Evolutionary conservation across 2,888 invertebrate genomes (phyloP), one percentile per base, ranked within the genome.

Genomic region (Erynnis tages): DNA sequence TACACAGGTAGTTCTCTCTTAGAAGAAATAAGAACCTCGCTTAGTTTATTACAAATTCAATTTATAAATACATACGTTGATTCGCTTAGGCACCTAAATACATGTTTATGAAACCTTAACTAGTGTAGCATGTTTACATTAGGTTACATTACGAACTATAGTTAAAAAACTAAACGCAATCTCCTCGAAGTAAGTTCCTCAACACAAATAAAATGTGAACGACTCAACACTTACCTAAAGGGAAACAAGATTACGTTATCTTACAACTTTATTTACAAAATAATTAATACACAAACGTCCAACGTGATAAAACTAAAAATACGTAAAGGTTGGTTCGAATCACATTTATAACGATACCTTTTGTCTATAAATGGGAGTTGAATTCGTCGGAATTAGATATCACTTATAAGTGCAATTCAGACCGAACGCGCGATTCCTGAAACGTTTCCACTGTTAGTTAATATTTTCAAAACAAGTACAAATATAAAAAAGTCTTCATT

Each of bases 151-250:
- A 10, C 23, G 23, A 23, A 38, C 14, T 35, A 23, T 38, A 38
- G 4, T 13, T 46, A 21, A 35, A n/a, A 11, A 4, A 11, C 16
- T 41, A 13, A 48, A 49, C 52, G 50, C 41, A 49, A 57, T 50
- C 53, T 35, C 47, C 55, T 54, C 60, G 59, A 68, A 67, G 66
- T 65, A 63, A 61, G 45, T 61, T 43, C 61, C 61, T 69, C 67
- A 82, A 82, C 81, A 76, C 73, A 82, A 80, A 76, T 82, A 82
- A 76, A 82, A 81, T 80, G 79, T 82, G 72, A 80, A 80, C 58
- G 54, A 71, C 58, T 78, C 74, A 83, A 83, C 82, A 79, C 82
- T 83, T 83, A 82, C 54, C 59, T 58, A 73, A 73, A 60, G 66
- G 64, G 70, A 79, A 76, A 74, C 69, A 71, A 67, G 66, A 61